Conservation (phyloP, 2,888 invertebrate species). For the Ochlodes sylvanus region DNA sequence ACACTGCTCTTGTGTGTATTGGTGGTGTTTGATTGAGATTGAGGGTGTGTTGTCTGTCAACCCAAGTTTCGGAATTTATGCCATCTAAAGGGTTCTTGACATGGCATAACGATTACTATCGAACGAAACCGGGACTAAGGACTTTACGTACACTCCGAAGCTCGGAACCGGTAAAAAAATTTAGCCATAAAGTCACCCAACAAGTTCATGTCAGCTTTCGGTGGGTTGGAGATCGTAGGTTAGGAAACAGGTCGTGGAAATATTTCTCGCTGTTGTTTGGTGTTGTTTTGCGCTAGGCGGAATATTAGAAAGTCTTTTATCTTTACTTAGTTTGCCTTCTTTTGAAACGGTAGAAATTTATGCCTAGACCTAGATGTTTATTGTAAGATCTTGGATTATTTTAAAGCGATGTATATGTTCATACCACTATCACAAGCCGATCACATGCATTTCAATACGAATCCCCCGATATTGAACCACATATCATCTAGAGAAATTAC, state of each 20-base stretch:
- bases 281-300: not conserved
- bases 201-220: not conserved
- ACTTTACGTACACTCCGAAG: no score
- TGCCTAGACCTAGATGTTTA: not conserved
- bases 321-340: not conserved
- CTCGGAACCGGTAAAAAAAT: no score
- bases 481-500: not conserved
- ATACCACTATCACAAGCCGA: no score
- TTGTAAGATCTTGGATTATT: not conserved
- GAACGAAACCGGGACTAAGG: no score
- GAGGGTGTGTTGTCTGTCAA: no score
- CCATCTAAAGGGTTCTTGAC: no score
- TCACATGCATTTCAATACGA: not conserved
- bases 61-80: no score
- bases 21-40: no score
- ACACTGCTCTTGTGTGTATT: no score
- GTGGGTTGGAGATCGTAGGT: not conserved
- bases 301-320: not conserved
- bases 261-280: not conserved
- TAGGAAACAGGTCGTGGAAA: not conserved
- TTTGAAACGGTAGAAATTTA: not conserved
- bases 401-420: not conserved
- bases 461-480: not conserved
- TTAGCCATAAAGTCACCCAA: no score
- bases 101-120: no score